Percentiles rank a stretch among this genome's conserved stretches.
Evolutionary conservation across 2,888 invertebrate genomes (phyloP).

Genomic region (Hyposoter dolosus): DNA sequence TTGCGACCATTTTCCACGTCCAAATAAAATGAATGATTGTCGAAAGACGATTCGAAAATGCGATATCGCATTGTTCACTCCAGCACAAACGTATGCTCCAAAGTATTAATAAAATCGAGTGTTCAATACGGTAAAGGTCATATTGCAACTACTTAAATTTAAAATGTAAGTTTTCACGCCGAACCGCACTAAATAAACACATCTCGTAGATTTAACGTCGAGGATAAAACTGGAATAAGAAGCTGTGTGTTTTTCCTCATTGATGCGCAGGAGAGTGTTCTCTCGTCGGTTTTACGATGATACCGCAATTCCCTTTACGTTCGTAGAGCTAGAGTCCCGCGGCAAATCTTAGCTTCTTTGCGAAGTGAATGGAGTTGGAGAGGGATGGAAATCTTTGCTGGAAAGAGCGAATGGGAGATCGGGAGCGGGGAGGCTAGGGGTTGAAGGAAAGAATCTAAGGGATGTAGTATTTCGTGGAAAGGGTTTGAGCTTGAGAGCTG

Average conservation of each 20-base stretch:
- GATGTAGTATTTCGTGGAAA: slow-evolving; percentile 70
- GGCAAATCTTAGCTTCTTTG: slow-evolving; percentile 81
- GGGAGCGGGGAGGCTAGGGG: slow-evolving; percentile 17
- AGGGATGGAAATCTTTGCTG: background rate
- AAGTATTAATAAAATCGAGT: background rate
- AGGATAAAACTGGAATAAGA: slow-evolving; percentile 59
- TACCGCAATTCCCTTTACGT: slow-evolving; percentile 82
- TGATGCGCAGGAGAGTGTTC: slow-evolving; percentile 21
- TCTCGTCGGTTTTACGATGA: slow-evolving; percentile 77
- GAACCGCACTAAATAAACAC: slow-evolving; percentile 29
- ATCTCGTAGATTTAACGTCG: slow-evolving; percentile 29
- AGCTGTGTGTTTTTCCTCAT: slow-evolving; percentile 59
- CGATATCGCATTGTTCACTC: background rate
- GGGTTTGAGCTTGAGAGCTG: slow-evolving; percentile 67
- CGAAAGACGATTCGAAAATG: background rate
- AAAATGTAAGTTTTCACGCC: slow-evolving; percentile 43
- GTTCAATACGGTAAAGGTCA: background rate
- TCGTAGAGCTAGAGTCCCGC: slow-evolving; percentile 66
- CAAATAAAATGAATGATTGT: background rate
- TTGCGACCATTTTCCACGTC: background rate
- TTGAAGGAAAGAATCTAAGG: slow-evolving; percentile 57
- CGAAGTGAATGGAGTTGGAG: slow-evolving; percentile 69
- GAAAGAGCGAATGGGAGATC: slow-evolving; percentile 12
- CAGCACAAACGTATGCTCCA: background rate
- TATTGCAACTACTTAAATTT: slow-evolving; percentile 25